phyloP scores from a whole-genome alignment of 2,888 invertebrate genomes.

The Leptinotarsa rubiginosa region DNA sequence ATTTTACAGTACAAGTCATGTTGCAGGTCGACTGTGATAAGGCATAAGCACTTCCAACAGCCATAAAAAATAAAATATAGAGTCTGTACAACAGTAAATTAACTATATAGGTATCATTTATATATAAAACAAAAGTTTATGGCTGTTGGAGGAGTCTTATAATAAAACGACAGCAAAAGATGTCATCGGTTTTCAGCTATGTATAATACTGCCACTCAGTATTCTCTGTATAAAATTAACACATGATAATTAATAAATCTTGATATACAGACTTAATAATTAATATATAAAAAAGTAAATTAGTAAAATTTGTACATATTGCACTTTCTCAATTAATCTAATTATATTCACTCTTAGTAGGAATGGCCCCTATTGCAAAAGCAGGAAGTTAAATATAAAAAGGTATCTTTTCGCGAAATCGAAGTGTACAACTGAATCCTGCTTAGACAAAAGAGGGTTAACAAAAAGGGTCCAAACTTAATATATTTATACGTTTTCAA shows the following conservation, averaged over 20 bases:
- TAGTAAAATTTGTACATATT: conserved; percentile 80
- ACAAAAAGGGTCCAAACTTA: conserved; percentile 52
- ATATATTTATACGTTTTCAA: conserved; percentile 41
- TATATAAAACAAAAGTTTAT: conserved; percentile 49
- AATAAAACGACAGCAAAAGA: conserved; percentile 33
- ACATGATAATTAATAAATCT: conserved; percentile 63
- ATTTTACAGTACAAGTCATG: conserved; percentile 63
- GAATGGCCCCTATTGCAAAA: conserved; percentile 57
- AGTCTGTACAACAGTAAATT: conserved; percentile 59
- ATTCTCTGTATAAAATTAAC: conserved; percentile 66
- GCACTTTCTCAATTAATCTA: conserved; percentile 71
- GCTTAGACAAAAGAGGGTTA: conserved; percentile 54
- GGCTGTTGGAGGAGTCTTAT: conserved; percentile 53
- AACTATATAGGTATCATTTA: conserved; percentile 51
- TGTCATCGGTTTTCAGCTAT: conserved; percentile 31
- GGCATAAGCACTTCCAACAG: conserved; percentile 54
- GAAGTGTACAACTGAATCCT: conserved; percentile 40
- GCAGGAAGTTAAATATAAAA: conserved; percentile 44
- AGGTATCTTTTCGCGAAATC: conserved; percentile 29
- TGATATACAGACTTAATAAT: conserved; percentile 65
- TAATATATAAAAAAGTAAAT: conserved; percentile 65
- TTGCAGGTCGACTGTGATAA: conserved; percentile 63
- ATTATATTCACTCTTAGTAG: conserved; percentile 59
- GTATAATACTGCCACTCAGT: conserved; percentile 66
- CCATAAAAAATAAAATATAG: conserved; percentile 56